Evolutionary conservation across 2,888 invertebrate genomes (phyloP), one percentile per base, ranked within the genome.

Genomic region (Spilarctia lutea): DNA sequence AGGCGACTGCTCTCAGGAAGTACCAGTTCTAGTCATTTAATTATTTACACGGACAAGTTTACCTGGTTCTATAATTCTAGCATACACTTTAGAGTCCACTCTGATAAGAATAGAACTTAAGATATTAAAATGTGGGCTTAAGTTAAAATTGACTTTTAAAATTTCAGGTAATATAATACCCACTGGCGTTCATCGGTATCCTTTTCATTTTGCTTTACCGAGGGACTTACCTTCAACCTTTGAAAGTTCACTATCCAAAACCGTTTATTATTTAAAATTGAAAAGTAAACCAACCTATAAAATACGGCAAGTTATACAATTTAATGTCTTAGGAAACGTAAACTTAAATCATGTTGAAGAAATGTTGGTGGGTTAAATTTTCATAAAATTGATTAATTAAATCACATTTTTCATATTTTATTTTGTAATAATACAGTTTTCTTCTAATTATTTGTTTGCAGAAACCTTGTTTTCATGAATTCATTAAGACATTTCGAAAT

Each of bases 121-220:
- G 27, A 16, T 60, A 24, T 8, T 24, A 16, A 18, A 16, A 16
- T 42, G 45, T 24, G 27, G n/a, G 2, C 30, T 52, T n/a, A 7
- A n/a, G n/a, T 35, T 65, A 24, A 1, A 48, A 56, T 73, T 33
- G 65, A 35, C 33, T 67, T 39, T 60, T 74, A 33, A 10, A 72
- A 45, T 88, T 86, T 65, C 81, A 94, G 95, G 89, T 73, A 91
- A 86, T 75, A 88, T 74, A 68, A 82, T 94, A 8, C 78, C 80
- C 42, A 90, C 92, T 0, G 94, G 94, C 4, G 77, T 91, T 39
- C 88, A 92, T 72, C 90, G 87, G 39, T 91, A 90, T 79, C 92
- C 92, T 30, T 94, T 96, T 79, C 90, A 94, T 80, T 94, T 95
- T 76, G 86, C 87, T 11, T 76, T 96, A 66, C 94, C 94, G 1